These are phyloP conservation scores for Cheilinus undulatus DNA, from an alignment of 2,113 vertebrate genomes.

Conservation along the genomic window DNA sequence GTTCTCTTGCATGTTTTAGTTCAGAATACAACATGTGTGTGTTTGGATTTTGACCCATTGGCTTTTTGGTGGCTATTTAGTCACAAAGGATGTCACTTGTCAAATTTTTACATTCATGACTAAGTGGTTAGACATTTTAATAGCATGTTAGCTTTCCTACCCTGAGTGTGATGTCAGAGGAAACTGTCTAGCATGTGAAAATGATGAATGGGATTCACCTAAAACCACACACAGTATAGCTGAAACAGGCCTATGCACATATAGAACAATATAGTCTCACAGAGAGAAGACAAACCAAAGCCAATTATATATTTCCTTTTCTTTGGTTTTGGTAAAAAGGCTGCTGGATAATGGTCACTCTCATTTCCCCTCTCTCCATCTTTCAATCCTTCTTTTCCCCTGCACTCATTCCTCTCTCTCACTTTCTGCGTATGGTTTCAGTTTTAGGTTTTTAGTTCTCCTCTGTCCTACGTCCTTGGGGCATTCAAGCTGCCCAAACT, in stretches of 20 bases:
- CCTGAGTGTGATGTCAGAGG: neutral
- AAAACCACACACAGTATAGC: neutral
- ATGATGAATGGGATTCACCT: neutral
- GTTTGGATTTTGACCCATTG: too few relatives aligned
- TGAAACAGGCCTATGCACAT: neutral
- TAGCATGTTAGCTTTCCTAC: neutral
- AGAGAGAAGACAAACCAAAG: conserved; percentile 21
- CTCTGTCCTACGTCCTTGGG: conserved; percentile 67
- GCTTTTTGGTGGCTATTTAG: too few relatives aligned
- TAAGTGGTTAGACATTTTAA: neutral
- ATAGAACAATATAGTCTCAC: conserved; percentile 7
- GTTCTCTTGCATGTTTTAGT: too few relatives aligned
- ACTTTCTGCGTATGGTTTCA: conserved; percentile 68
- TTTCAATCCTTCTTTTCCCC: conserved; percentile 41
- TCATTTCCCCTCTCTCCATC: conserved; percentile 53
- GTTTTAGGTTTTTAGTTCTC: conserved; percentile 70
- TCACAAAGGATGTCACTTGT: too few relatives aligned
- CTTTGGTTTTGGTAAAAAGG: conserved; percentile 55
- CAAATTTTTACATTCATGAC: neutral
- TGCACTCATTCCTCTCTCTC: conserved; percentile 16
- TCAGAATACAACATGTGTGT: too few relatives aligned
- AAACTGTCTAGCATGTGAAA: neutral
- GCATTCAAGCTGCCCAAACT: conserved; percentile 49
- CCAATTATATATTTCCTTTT: conserved; percentile 57
- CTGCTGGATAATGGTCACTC: conserved; percentile 54